phyloP scores from a whole-genome alignment of 2,113 vertebrate species.

The Platanista minor region DNA sequence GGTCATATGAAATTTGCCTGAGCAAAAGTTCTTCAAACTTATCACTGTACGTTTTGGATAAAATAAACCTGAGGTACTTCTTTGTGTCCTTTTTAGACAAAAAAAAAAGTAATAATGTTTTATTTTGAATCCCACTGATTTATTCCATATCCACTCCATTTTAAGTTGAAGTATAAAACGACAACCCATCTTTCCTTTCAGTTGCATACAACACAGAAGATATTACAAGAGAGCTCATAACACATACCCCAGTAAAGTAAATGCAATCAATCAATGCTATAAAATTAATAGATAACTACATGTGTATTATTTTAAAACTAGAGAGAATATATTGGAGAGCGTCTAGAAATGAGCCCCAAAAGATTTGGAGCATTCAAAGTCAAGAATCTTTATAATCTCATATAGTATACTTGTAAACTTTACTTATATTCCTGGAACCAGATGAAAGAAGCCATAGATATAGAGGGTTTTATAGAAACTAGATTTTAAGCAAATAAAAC shows the following conservation, averaged over 20 bases:
- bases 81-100: background rate
- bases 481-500: background rate
- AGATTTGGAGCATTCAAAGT: background rate
- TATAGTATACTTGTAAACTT: background rate
- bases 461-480: background rate
- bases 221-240: background rate
- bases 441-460: background rate
- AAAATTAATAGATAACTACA: background rate
- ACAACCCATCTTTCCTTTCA: background rate
- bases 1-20: background rate
- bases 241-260: background rate
- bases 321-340: background rate
- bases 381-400: background rate
- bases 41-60: background rate
- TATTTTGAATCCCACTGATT: background rate
- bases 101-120: background rate
- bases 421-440: background rate
- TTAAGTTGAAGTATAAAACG: background rate
- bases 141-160: background rate
- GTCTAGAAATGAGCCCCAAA: background rate
- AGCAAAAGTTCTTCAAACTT: slow-evolving; percentile 11
- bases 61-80: background rate
- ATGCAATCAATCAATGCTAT: background rate
- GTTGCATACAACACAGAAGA: background rate
- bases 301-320: background rate